Evolutionary conservation across 2,888 invertebrate genomes (phyloP).

Genomic region (Aphrophora alni): DNA sequence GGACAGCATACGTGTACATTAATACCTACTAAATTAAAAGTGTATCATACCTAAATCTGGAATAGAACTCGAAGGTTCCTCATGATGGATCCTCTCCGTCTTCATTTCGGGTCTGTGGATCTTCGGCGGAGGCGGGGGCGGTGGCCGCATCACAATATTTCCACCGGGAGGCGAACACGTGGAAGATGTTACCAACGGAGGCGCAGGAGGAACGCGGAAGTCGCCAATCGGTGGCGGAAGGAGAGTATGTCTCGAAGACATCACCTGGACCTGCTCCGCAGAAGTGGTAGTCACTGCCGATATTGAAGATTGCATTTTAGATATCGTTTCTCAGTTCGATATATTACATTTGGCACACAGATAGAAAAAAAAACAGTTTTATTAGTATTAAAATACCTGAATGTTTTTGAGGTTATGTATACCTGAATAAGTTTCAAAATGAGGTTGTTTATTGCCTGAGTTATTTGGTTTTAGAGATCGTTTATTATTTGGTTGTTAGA

Average conservation of each 20-base stretch:
- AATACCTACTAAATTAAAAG: too few relatives aligned
- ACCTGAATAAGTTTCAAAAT: not conserved
- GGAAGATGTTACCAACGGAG: constrained; percentile 48
- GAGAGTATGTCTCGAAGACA: constrained; percentile 16
- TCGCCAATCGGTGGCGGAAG: constrained; percentile 42
- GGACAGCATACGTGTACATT: too few relatives aligned
- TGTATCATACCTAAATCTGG: constrained; percentile 51
- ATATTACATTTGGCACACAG: not conserved
- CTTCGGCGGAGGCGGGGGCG: constrained; percentile 46
- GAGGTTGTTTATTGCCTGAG: not conserved
- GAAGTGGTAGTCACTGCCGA: constrained; percentile 25
- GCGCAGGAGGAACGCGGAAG: constrained; percentile 54
- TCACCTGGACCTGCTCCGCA: not conserved
- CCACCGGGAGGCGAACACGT: constrained; percentile 47
- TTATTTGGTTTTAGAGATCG: not conserved
- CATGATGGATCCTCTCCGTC: constrained; percentile 44
- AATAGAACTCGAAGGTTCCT: constrained; percentile 52
- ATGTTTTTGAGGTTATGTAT: not conserved
- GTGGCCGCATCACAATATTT: constrained; percentile 43
- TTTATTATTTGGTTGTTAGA: too few relatives aligned
- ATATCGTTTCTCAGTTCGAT: not conserved
- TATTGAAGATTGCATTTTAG: not conserved
- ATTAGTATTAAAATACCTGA: not conserved
- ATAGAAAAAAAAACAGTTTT: not conserved
- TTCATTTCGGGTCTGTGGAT: constrained; percentile 29